These are phyloP conservation scores for Tetraodon nigroviridis DNA, from an alignment of 2,113 vertebrate species.

Conservation along the genomic window DNA sequence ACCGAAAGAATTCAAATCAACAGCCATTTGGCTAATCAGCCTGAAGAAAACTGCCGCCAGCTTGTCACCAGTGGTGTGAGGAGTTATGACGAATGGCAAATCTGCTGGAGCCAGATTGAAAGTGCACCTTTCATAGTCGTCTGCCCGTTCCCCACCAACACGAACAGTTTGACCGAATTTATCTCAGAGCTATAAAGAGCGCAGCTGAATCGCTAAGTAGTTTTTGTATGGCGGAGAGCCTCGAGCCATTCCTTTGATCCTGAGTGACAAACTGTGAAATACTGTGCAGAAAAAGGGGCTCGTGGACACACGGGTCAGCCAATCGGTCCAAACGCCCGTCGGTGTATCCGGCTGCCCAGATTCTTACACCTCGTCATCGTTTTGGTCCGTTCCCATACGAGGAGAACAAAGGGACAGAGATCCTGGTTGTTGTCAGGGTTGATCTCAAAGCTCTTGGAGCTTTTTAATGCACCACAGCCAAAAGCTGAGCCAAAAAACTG, in stretches of 20 bases:
- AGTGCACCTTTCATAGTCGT: no score
- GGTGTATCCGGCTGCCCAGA: conserved; percentile 42
- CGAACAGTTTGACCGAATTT: no score
- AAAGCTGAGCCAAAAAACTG: neutral
- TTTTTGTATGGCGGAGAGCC: conserved; percentile 8
- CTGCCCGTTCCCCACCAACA: no score
- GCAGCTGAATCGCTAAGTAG: conserved; percentile 1
- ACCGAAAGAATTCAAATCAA: neutral
- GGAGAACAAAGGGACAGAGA: conserved; percentile 21
- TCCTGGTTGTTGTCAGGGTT: conserved; percentile 14
- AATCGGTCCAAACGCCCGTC: conserved; percentile 27
- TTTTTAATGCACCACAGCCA: no score
- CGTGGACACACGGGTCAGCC: conserved; percentile 6
- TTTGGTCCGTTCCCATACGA: conserved; percentile 31
- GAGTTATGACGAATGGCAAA: no score
- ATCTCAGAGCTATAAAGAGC: no score
- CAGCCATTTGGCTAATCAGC: neutral
- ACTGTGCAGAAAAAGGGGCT: conserved; percentile 1
- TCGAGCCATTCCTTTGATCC: conserved; percentile 14
- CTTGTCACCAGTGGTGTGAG: no score
- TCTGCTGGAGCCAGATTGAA: no score
- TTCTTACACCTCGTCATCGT: conserved; percentile 55
- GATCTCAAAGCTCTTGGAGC: no score
- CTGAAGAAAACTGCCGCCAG: no score
- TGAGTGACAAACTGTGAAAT: conserved; percentile 19